Percentiles rank a stretch among this genome's conserved stretches.
phyloP scores from a whole-genome alignment of 2,113 vertebrate species.

The Phocoena sinus region DNA sequence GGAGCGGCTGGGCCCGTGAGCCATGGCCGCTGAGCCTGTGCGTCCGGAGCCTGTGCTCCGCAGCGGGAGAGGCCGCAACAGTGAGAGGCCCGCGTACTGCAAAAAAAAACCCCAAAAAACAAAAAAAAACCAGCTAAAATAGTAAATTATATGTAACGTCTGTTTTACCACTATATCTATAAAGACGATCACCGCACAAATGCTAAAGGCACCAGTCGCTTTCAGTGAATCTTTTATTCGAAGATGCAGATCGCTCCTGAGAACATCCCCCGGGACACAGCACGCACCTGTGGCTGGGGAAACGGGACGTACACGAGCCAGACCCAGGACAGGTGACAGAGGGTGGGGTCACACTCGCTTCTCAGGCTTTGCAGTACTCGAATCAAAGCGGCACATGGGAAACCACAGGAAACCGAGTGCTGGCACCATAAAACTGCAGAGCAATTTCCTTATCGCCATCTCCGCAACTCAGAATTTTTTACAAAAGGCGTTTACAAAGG shows the following conservation, averaged over 20 bases:
- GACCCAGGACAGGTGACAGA: not conserved
- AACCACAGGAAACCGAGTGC: not conserved
- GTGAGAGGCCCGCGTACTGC: too few species aligned
- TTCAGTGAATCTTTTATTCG: not conserved
- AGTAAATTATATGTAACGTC: not conserved
- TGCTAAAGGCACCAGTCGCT: not conserved
- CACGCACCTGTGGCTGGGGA: not conserved
- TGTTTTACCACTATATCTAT: not conserved
- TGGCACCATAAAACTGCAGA: not conserved
- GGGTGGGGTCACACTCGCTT: not conserved
- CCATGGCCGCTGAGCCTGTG: too few species aligned
- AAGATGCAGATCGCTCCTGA: not conserved
- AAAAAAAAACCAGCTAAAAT: not conserved
- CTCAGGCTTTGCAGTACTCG: not conserved
- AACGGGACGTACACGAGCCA: not conserved
- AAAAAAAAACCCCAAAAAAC: too few species aligned
- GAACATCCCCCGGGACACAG: too few species aligned
- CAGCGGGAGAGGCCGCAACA: accelerated
- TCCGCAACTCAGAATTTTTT: not conserved
- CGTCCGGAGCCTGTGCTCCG: too few species aligned
- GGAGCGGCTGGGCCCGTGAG: too few species aligned
- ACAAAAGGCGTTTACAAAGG: conserved; percentile 30
- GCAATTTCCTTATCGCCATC: conserved; percentile 17
- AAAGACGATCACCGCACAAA: not conserved
- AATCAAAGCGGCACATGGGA: not conserved